A percentile compares a stretch with the other conserved stretches of the same genome.
Conservation (phyloP, 2,888 invertebrate species). For the Campopleginae sp. region DNA sequence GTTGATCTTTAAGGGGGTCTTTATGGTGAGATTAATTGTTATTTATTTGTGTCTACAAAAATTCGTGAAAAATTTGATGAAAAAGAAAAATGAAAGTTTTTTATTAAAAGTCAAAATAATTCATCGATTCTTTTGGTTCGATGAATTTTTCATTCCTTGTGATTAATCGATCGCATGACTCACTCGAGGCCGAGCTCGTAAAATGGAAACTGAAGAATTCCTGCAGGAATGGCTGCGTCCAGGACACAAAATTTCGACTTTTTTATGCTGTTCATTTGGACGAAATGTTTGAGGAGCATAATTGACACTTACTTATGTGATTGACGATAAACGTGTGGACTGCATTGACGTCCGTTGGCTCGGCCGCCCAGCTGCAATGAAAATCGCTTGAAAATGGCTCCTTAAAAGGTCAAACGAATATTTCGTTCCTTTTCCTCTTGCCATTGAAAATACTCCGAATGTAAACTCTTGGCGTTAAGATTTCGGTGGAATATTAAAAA, state of each 20-base stretch:
- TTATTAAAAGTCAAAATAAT: not conserved
- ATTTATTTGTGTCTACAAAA: not conserved
- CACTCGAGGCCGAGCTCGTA: slow-evolving; percentile 94
- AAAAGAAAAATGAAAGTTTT: not conserved
- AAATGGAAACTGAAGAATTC: slow-evolving; percentile 93
- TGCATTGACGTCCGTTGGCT: slow-evolving; percentile 93
- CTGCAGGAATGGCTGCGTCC: slow-evolving; percentile 92
- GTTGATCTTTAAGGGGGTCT: not conserved
- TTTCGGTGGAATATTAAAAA: not conserved
- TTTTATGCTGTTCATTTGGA: slow-evolving; percentile 43
- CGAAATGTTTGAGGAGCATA: slow-evolving; percentile 1
- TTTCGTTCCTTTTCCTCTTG: not conserved
- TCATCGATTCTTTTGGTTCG: not conserved
- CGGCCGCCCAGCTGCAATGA: slow-evolving; percentile 88
- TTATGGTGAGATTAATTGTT: not conserved
- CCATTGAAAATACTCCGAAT: not conserved
- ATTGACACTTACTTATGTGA: slow-evolving; percentile 89
- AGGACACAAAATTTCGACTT: slow-evolving; percentile 24
- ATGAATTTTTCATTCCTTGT: no score
- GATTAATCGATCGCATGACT: slow-evolving; percentile 83
- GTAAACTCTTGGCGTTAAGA: not conserved
- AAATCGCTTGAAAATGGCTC: not conserved
- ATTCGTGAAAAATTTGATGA: not conserved
- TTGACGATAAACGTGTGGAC: slow-evolving; percentile 92
- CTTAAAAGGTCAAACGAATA: not conserved